phyloP scores from a whole-genome alignment of 2,797 vertebrate genomes.

The Fratercula arctica region DNA sequence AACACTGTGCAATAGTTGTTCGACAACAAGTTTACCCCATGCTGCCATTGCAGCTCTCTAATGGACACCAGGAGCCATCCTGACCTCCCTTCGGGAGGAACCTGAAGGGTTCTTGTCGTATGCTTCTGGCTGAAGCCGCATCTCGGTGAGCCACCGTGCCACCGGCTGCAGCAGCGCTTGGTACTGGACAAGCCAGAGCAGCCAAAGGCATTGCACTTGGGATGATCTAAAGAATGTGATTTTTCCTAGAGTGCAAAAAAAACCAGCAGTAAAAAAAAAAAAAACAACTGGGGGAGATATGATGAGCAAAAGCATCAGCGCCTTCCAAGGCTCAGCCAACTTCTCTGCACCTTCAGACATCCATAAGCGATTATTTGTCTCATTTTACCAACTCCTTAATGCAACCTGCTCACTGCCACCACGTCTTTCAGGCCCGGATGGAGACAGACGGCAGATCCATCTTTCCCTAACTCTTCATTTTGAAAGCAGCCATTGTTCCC shows the following conservation, averaged over 20 bases:
- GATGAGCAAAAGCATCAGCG: background rate
- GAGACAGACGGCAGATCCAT: background rate
- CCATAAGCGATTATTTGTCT: fast-evolving
- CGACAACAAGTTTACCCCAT: background rate
- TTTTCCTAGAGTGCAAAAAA: background rate
- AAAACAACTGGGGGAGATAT: fast-evolving
- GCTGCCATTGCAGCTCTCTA: background rate
- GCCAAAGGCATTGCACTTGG: background rate
- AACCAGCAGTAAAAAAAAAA: background rate
- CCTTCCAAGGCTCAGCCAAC: background rate
- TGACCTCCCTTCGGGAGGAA: background rate
- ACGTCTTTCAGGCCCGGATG: fast-evolving
- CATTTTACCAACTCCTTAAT: background rate
- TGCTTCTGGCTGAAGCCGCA: background rate
- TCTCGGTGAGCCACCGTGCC: fast-evolving
- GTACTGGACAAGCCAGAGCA: fast-evolving
- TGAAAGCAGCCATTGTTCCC: background rate
- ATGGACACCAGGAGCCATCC: background rate
- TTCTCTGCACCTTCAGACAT: background rate
- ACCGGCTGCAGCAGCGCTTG: background rate
- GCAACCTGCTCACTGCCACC: background rate
- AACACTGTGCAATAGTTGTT: background rate
- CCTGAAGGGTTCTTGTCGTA: background rate
- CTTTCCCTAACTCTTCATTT: background rate
- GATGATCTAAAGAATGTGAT: background rate